Evolutionary conservation across 2,113 vertebrate species (phyloP), one percentile per base, ranked within the genome.

Genomic region (Isichthys henryi): DNA sequence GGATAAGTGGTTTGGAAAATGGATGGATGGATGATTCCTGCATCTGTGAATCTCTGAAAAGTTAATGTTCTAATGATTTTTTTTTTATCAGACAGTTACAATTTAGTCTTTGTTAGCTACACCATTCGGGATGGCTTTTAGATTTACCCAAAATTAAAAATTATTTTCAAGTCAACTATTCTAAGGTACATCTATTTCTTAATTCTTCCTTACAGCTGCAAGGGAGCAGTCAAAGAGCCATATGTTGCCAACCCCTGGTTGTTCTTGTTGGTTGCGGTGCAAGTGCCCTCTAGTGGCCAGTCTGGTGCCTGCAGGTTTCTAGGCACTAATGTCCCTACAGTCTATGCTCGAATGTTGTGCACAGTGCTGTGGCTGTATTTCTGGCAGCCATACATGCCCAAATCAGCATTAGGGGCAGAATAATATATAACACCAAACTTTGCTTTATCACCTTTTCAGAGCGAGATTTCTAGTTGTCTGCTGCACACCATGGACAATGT

Each of bases 401-500:
- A 86, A 49, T 50, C 23, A 15, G 13, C 83, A 3, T 86, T n/a
- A 86, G 39, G 35, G 19, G 74, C 6, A 39, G 35, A 13, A 19
- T 80, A 80, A 19, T 43, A 80, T 80, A 8, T 49, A 46, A 19
- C 5, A 49, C 82, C 31, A 23, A 49, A 27, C 45, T 48, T 50
- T 86, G 48, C 45, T 86, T 86, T 50, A 85, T 50, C 8, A 90
- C 89, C 52, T 31, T 70, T 91, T 17, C 91, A 96, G 96, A 92
- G 91, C 90, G 92, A 92, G 86, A 93, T 95, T 86, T 95, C 96
- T 0, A 92, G 94, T 50, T 93, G 93, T 82, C 93, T 98, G 83
- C 89, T 98, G 70, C 93, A 84, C 19, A 93, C 96, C 27, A 94
- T 97, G 58, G 96, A 95, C 87, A 96, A 95, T 45, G 92, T 99